These are phyloP conservation scores for Caranx melampygus DNA, from an alignment of 2,113 vertebrate genomes.

Conservation along the genomic window DNA sequence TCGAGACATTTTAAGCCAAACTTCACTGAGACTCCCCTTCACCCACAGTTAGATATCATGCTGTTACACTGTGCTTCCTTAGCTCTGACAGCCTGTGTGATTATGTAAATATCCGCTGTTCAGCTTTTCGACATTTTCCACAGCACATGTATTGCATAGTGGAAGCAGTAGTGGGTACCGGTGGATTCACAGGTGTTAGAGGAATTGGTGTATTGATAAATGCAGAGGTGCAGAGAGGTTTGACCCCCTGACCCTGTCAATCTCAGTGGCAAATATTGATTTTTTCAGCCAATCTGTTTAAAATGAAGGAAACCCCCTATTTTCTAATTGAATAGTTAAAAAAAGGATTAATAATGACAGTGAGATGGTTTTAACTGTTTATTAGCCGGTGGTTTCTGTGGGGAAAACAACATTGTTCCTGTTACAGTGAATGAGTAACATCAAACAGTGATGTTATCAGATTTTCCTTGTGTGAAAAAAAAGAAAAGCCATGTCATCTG, in stretches of 20 bases:
- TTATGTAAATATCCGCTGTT: constrained; percentile 58
- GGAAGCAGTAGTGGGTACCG: constrained; percentile 19
- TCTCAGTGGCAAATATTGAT: constrained; percentile 66
- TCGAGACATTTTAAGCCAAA: constrained; percentile 45
- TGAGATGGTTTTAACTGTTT: not conserved
- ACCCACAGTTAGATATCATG: constrained; percentile 25
- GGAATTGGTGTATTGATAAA: constrained; percentile 52
- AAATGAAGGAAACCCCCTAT: constrained; percentile 30
- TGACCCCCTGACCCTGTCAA: constrained; percentile 59
- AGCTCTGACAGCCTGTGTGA: constrained; percentile 53
- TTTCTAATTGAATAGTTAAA: constrained; percentile 27
- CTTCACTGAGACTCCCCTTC: constrained; percentile 14
- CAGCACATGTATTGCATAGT: not conserved
- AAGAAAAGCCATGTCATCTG: not conserved
- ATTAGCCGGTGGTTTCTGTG: not conserved
- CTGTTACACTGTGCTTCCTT: constrained; percentile 34
- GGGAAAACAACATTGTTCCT: not conserved
- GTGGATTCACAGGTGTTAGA: constrained; percentile 21
- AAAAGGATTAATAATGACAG: constrained; percentile 33
- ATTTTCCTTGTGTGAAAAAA: no score
- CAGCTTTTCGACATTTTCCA: not conserved
- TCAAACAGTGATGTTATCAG: not conserved
- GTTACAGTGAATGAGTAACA: not conserved
- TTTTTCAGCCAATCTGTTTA: constrained; percentile 32
- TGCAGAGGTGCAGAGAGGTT: constrained; percentile 22